Evolutionary conservation across 2,888 invertebrate species (phyloP), one percentile per base, ranked within the genome.

Genomic region (Ennomos fuscantarius): DNA sequence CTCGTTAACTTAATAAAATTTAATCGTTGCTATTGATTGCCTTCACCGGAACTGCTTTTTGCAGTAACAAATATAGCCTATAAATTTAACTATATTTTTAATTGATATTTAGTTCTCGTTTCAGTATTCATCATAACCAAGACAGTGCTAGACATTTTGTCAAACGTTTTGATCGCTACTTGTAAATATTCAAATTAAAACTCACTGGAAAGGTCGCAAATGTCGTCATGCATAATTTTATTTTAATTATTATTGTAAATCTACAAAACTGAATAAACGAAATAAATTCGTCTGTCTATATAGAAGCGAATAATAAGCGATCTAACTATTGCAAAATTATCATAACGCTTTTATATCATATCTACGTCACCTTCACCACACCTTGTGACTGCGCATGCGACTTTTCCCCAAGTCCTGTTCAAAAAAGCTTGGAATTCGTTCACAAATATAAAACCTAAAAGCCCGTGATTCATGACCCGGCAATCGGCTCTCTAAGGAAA

Each of bases 301-400:
- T 74, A 80, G 72, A 90, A 89, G 89, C 88, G 78, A 82, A 86
- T 79, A 86, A 83, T 74, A 89, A 90, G 90, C 89, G 70, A 63
- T 73, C 79, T 84, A 84, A 72, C 80, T 82, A 82, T 85, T 80
- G 82, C 86, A 80, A 86, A 84, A 84, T 78, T 76, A 79, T 79
- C 75, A 73, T 76, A 64, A 66, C 66, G 65, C 68, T 78, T 76
- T 76, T 32, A 70, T 76, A 72, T 77, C 74, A 73, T 77, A 66
- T 76, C 80, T 78, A 81, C 78, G 74, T 81, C 79, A 80, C 90
- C 90, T 79, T 81, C 89, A 90, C 91, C 91, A 83, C 75, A 81
- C 72, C 69, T 72, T 67, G 24, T 72, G 70, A 79, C 72, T 78
- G 82, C 79, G 82, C 90, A 91, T 91, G 91, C 91, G 82, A 83